Conservation (phyloP, 2,113 vertebrate species). For the Genyomyrus donnyi region DNA sequence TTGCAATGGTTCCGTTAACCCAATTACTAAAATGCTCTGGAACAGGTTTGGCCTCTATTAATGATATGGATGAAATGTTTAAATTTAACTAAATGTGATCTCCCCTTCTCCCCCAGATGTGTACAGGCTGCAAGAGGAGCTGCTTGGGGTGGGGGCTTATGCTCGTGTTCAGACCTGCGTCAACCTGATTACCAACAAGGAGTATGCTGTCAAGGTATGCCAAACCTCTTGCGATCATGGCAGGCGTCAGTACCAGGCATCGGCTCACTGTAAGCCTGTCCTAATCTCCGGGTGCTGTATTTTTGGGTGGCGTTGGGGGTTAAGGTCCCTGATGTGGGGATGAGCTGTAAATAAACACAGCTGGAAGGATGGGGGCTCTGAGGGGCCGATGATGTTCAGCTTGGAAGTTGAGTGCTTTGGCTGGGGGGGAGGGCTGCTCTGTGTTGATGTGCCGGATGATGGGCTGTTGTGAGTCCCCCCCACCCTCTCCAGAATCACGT, state of each 20-base stretch:
- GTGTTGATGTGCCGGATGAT: not conserved
- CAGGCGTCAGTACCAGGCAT: rapidly evolving
- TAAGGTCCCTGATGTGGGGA: not conserved
- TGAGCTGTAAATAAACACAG: not conserved
- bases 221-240: not conserved
- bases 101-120: slow-evolving; percentile 65
- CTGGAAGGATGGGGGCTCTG: not conserved
- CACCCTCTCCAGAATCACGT: not conserved
- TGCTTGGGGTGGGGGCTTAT: slow-evolving; percentile 89
- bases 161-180: slow-evolving; percentile 89
- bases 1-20: not conserved
- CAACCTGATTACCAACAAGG: slow-evolving; percentile 93
- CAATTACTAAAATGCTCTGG: not conserved
- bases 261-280: too few relatives aligned
- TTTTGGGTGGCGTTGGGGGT: not conserved
- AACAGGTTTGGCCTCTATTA: not conserved
- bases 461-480: not conserved
- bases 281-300: too few relatives aligned
- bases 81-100: not conserved
- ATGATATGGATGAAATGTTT: not conserved
- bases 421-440: not conserved
- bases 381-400: not conserved
- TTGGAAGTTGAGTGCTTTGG: not conserved
- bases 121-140: slow-evolving; percentile 89
- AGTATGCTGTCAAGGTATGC: slow-evolving; percentile 92